A percentile compares a stretch with the other conserved stretches of the same genome.
Conservation (phyloP, 2,797 vertebrate genomes). For the Echeneis naucrates region DNA sequence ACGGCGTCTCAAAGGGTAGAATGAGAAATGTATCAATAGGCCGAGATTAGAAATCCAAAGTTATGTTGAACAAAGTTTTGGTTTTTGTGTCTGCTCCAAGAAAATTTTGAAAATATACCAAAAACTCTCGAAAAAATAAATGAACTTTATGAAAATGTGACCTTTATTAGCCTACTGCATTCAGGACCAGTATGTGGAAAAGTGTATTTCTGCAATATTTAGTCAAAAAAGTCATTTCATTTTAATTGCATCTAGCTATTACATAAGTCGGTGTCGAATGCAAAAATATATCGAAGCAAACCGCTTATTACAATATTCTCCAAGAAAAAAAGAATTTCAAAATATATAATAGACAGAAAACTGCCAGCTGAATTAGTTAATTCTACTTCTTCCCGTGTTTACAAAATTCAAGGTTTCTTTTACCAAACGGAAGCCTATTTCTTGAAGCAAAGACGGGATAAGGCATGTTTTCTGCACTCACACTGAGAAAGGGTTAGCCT, state of each 20-base stretch:
- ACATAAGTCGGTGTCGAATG: neutral
- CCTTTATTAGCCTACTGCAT: neutral
- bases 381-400: neutral
- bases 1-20: constrained; percentile 16
- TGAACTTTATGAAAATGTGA: neutral
- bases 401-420: neutral
- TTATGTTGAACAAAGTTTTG: constrained; percentile 4
- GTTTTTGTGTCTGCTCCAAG: neutral
- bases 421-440: constrained; percentile 9
- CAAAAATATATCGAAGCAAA: neutral
- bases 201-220: neutral
- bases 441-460: neutral
- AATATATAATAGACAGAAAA: neutral
- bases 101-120: neutral
- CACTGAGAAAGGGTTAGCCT: constrained; percentile 7
- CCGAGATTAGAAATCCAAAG: constrained; percentile 4
- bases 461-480: neutral
- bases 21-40: constrained; percentile 9
- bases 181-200: neutral
- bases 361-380: neutral
- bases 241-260: neutral
- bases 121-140: neutral
- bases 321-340: neutral
- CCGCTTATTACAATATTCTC: neutral
- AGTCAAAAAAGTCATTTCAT: too few species aligned